A percentile compares a stretch with the other conserved stretches of the same genome.
Conservation (phyloP, 2,797 vertebrate genomes). For the Luscinia luscinia region DNA sequence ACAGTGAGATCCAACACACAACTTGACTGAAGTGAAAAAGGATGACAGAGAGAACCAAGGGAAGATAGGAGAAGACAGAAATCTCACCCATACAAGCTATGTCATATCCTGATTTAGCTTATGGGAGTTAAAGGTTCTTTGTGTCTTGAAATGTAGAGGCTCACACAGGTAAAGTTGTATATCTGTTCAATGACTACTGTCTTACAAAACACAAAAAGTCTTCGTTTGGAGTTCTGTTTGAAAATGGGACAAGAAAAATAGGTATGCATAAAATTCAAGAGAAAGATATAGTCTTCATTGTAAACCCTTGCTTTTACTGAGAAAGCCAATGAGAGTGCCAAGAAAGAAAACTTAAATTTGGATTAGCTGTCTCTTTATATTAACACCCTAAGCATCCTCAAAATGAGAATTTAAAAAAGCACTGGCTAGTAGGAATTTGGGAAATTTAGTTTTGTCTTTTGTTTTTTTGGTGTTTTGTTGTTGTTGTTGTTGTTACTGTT, state of each 20-base stretch:
- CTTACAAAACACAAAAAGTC: neutral
- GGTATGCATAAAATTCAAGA: neutral
- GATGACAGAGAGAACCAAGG: neutral
- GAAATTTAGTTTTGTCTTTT: neutral
- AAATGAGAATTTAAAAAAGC: neutral
- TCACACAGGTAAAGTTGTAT: neutral
- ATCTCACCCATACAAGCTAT: neutral
- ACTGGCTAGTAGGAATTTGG: neutral
- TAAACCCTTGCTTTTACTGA: neutral
- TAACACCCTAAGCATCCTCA: neutral
- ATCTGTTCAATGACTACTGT: neutral
- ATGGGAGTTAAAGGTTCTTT: neutral
- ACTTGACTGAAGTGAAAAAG: neutral
- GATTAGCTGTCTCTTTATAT: neutral
- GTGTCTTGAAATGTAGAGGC: neutral
- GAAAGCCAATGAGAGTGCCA: neutral
- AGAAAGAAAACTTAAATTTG: neutral
- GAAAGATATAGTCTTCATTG: neutral
- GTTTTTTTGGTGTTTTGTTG: too few species aligned
- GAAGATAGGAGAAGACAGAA: neutral
- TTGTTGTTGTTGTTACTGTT: too few species aligned
- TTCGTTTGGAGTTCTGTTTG: neutral
- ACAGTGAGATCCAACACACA: neutral
- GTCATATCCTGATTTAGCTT: neutral
- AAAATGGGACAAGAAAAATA: neutral